Base-by-base conservation (phyloP, 30 jellyfish, hydroid and myxozoan genomes). In the Aurelia coerulea region DNA sequence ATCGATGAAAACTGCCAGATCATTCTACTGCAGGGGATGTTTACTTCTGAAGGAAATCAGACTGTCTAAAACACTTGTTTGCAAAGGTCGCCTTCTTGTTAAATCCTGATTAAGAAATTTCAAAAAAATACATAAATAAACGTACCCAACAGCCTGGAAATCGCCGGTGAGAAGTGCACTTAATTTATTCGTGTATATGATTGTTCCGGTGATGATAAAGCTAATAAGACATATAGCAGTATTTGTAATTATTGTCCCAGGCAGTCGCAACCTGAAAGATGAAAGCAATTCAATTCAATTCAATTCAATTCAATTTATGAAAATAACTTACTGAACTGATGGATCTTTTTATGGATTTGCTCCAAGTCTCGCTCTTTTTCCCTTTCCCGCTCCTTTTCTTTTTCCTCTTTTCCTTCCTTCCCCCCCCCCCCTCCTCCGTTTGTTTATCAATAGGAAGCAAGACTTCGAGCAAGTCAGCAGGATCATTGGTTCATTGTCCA, bases 111-210 rank as follows among this genome's bases (percentile, higher is more conserved):
- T 23, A 54, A 71, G 11, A 71, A n/a, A 11, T 23, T 35, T 4
- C 35, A 35, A 7, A 39, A 39, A 41, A 10, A 16, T 12, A 16
- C 41, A 41, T 7, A 33, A 15, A 73, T 41, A 18, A 8, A 34
- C 18, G 16, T 49, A 69, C 73, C 46, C 83, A 3, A 37, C 54
- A 66, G 78, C 88, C 49, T 74, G 94, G 41, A 85, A 75, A 58
- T 87, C 96, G 9, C 86, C 96, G 18, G 96, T 87, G 51, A 87
- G 90, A 51, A 89, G 84, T 18, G 92, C 64, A 60, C 75, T 81
- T n/a, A 89, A 50, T 7, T 74, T 74, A 19, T 81, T 54, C 15
- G 33, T 19, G 14, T 86, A 92, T 35, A 89, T 81, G 62, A 89
- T 65, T 15, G 59, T 6, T 10, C 86, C 92, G 63, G 97, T 89